phyloP scores from a whole-genome alignment of 2,888 invertebrate species.

The Thelaira solivaga region DNA sequence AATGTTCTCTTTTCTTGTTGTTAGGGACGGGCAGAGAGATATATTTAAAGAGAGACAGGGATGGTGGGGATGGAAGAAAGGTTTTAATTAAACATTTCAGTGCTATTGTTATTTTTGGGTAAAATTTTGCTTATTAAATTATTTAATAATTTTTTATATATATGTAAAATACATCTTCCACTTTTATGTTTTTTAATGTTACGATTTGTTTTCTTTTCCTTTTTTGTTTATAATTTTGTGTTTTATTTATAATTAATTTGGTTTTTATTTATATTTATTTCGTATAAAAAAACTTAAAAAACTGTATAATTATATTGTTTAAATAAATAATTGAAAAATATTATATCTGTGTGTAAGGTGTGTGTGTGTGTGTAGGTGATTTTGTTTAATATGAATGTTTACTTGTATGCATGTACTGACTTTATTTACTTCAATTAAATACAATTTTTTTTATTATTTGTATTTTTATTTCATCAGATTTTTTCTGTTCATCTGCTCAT shows the following conservation, averaged over 20 bases:
- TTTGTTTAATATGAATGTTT: no score
- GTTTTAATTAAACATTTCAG: no score
- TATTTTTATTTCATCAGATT: no score
- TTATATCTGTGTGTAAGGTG: background rate
- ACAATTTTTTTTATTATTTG: conserved; percentile 42
- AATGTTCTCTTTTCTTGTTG: conserved; percentile 18
- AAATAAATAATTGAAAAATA: conserved; percentile 18
- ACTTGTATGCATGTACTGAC: background rate
- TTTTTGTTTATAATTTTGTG: no score
- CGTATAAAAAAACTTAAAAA: conserved; percentile 43
- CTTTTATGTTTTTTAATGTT: no score
- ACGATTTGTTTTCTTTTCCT: no score
- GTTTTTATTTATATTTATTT: conserved; percentile 4
- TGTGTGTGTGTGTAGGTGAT: background rate
- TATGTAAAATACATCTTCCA: no score
- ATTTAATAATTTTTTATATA: conserved; percentile 8
- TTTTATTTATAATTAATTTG: background rate
- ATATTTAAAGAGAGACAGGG: no score
- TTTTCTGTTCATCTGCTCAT: no score
- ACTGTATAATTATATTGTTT: conserved; percentile 1
- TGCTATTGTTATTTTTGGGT: no score
- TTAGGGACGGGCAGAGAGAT: no score
- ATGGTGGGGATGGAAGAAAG: no score
- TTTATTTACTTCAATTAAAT: conserved; percentile 36
- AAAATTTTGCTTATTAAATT: background rate